Percentiles rank a stretch among this genome's conserved stretches.
These are phyloP conservation scores for Panthera uncia DNA, from an alignment of 2,113 vertebrate genomes.

Conservation along the genomic window DNA sequence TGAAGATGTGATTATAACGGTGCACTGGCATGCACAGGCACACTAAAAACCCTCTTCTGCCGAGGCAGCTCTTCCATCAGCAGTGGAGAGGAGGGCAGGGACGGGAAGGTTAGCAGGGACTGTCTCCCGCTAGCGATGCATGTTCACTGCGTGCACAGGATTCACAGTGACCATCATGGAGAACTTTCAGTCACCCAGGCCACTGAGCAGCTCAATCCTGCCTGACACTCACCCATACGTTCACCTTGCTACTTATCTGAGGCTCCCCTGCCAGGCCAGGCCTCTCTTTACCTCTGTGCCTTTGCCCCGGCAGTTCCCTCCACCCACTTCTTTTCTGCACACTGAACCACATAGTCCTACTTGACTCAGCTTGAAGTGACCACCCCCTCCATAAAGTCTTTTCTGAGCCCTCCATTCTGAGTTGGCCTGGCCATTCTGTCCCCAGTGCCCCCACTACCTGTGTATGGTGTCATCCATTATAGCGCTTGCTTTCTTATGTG, in stretches of 20 bases:
- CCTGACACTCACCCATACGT: background rate
- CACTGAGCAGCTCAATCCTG: background rate
- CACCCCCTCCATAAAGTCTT: background rate
- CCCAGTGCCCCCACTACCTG: too few relatives aligned
- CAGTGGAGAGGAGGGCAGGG: accelerated
- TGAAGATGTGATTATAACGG: constrained; percentile 34
- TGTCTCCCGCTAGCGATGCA: background rate
- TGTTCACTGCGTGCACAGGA: background rate
- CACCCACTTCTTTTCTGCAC: background rate
- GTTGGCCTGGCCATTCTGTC: background rate
- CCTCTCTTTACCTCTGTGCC: background rate
- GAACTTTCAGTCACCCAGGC: background rate
- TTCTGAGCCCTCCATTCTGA: background rate
- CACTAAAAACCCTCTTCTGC: background rate
- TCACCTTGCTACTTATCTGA: background rate
- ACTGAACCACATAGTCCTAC: background rate
- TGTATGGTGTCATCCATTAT: background rate
- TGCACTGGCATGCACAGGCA: background rate
- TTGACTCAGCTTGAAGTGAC: background rate
- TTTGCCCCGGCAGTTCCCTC: background rate
- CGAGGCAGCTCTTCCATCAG: background rate
- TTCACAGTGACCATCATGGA: background rate
- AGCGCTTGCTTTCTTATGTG: background rate
- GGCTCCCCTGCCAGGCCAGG: background rate
- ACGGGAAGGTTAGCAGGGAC: background rate